Evolutionary conservation across 2,888 invertebrate species (phyloP).

Genomic region (Esperia sulphurella): DNA sequence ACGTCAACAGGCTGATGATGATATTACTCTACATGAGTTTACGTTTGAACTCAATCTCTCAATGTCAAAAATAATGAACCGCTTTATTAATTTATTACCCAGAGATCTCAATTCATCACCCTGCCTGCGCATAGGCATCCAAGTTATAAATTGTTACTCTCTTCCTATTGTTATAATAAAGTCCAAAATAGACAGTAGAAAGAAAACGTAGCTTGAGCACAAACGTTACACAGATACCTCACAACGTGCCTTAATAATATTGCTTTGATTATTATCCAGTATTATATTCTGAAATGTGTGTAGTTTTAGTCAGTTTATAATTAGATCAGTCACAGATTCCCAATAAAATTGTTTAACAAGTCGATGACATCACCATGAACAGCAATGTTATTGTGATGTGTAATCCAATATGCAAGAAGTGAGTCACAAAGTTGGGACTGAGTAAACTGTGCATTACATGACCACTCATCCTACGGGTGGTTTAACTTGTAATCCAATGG

Average conservation of each 20-base stretch:
- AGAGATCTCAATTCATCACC: no score
- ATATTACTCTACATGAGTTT: no score
- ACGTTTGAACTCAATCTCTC: no score
- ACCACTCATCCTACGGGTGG: conserved; percentile 12
- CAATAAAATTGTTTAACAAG: conserved; percentile 10
- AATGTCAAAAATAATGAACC: no score
- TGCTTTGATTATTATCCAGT: background rate
- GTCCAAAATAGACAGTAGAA: no score
- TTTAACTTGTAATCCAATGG: conserved; percentile 14
- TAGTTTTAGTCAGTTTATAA: background rate
- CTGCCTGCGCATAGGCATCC: no score
- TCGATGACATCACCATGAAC: conserved; percentile 44
- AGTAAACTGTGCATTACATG: conserved; percentile 18
- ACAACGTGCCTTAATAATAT: background rate
- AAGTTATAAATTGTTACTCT: no score
- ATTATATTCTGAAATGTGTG: background rate
- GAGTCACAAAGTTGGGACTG: conserved; percentile 39
- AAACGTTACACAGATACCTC: no score
- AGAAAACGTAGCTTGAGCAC: no score
- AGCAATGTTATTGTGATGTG: conserved; percentile 38
- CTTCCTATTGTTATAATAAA: no score
- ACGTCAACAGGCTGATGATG: no score
- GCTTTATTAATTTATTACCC: no score
- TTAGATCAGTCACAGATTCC: background rate
- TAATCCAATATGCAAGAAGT: conserved; percentile 52